These are phyloP conservation scores for Toxotes jaculatrix DNA, from an alignment of 2,113 vertebrate species.

Conservation along the genomic window DNA sequence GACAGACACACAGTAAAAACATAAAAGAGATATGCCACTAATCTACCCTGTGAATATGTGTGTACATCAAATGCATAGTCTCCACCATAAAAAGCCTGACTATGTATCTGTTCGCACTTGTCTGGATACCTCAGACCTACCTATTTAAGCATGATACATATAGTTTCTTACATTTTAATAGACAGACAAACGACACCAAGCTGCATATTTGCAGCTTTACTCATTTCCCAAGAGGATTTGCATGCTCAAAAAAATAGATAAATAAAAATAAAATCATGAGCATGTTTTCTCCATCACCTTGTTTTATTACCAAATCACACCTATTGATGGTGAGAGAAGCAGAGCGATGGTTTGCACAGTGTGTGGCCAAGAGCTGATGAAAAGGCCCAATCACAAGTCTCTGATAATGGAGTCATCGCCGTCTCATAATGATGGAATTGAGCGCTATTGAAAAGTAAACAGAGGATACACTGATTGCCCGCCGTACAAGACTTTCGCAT, in stretches of 20 bases:
- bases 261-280: conserved; percentile 16
- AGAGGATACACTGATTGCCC: conserved; percentile 77
- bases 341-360: conserved; percentile 63
- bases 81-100: conserved; percentile 21
- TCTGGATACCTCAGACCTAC: conserved; percentile 26
- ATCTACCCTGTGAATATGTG: conserved; percentile 15
- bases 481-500: conserved; percentile 51
- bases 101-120: conserved; percentile 28
- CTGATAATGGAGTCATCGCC: conserved; percentile 73
- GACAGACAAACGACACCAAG: neutral
- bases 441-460: conserved; percentile 77
- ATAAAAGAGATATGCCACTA: conserved; percentile 9
- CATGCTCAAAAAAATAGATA: neutral
- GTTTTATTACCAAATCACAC: conserved; percentile 81
- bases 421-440: conserved; percentile 75
- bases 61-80: neutral
- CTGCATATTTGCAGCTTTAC: conserved; percentile 3
- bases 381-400: conserved; percentile 80
- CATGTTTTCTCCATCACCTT: conserved; percentile 64
- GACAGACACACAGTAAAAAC: neutral
- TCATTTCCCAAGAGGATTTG: conserved; percentile 24
- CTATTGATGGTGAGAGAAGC: conserved; percentile 77
- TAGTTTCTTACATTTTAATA: conserved; percentile 22
- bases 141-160: conserved; percentile 16
- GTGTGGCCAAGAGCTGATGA: conserved; percentile 77